These are phyloP conservation scores for Onychostruthus taczanowskii DNA, from an alignment of 2,113 vertebrate species.

Conservation along the genomic window DNA sequence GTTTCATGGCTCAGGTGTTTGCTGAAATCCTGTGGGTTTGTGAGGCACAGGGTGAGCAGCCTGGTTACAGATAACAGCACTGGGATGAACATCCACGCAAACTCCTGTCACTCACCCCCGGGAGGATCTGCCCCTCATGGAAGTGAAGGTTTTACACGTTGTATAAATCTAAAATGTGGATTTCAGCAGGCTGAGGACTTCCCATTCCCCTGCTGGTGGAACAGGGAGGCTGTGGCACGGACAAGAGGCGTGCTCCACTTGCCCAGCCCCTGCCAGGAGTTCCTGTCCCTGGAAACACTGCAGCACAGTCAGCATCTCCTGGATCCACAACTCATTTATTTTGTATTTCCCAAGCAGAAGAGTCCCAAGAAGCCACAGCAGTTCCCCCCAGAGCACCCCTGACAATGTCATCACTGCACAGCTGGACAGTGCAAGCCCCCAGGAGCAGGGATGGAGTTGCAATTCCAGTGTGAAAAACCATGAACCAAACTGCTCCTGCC, in stretches of 20 bases:
- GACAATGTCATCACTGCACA: fast-evolving
- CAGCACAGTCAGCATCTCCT: background rate
- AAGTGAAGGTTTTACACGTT: background rate
- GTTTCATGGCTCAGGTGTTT: background rate
- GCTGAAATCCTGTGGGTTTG: background rate
- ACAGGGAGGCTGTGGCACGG: background rate
- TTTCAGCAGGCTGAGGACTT: background rate
- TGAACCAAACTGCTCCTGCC: fast-evolving
- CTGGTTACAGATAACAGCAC: background rate
- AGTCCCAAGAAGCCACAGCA: background rate
- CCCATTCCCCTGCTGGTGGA: background rate
- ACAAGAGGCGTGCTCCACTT: background rate
- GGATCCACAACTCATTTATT: fast-evolving
- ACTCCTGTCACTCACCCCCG: background rate
- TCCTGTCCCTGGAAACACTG: background rate
- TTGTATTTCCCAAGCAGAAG: background rate
- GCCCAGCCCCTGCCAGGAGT: background rate
- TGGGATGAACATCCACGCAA: background rate
- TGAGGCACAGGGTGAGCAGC: background rate
- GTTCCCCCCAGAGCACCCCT: background rate
- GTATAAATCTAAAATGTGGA: background rate
- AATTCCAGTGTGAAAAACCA: background rate
- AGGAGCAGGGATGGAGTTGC: fast-evolving
- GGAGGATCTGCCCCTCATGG: background rate
- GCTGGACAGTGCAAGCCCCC: background rate